A percentile compares a stretch with the other conserved stretches of the same genome.
Conservation (phyloP, 2,113 vertebrate species). For the Dipodomys ordii region DNA sequence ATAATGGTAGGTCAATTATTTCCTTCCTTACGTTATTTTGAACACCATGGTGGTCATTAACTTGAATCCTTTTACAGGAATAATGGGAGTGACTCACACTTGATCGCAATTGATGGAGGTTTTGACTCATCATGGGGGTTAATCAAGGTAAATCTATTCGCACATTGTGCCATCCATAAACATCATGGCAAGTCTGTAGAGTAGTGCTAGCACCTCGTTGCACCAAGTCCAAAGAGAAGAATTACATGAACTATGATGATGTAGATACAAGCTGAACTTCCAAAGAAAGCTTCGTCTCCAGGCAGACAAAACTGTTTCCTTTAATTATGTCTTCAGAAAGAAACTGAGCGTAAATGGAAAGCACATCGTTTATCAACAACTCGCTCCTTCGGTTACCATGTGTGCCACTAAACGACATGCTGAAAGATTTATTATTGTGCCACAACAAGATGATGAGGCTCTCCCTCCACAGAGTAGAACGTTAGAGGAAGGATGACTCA, state of each 20-base stretch:
- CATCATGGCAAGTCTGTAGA: slow-evolving; percentile 18
- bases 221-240: slow-evolving; percentile 29
- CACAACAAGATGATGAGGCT: slow-evolving; percentile 42
- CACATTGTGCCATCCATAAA: slow-evolving; percentile 46
- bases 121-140: slow-evolving; percentile 66
- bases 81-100: slow-evolving; percentile 72
- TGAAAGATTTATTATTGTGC: slow-evolving; percentile 29
- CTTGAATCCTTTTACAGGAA: slow-evolving; percentile 62
- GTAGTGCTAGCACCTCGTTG: neutral
- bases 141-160: slow-evolving; percentile 61
- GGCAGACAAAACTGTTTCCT: neutral
- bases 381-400: neutral
- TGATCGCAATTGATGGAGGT: slow-evolving; percentile 52
- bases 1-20: slow-evolving; percentile 36
- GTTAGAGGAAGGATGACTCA: slow-evolving; percentile 21
- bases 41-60: slow-evolving; percentile 49
- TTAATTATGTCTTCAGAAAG: slow-evolving; percentile 35
- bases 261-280: slow-evolving; percentile 2
- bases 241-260: neutral
- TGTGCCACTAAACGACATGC: neutral
- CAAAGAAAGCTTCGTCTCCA: slow-evolving; percentile 34
- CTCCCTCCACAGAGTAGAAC: neutral
- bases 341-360: neutral
- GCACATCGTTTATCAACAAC: slow-evolving; percentile 13
- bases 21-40: slow-evolving; percentile 73